Percentiles rank a stretch among this genome's conserved stretches.
These are phyloP conservation scores for Thunnus thynnus DNA, from an alignment of 2,113 vertebrate species.

Conservation along the genomic window DNA sequence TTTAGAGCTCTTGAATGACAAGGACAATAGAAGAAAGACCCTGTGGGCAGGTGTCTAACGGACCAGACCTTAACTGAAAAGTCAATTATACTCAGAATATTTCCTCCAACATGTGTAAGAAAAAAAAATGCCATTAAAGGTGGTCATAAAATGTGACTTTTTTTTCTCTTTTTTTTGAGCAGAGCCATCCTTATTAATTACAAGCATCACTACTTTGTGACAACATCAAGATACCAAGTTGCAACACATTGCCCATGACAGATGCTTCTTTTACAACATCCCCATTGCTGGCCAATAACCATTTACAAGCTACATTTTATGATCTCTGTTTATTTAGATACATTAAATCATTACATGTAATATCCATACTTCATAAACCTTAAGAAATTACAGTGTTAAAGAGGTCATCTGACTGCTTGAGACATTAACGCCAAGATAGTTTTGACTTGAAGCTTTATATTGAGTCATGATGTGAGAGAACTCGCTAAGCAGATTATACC, in stretches of 20 bases:
- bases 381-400: conserved; percentile 17
- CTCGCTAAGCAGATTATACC: conserved; percentile 38
- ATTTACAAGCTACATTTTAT: conserved; percentile 70
- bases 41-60: conserved; percentile 38
- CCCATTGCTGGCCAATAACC: conserved; percentile 27
- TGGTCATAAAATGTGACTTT: conserved; percentile 15
- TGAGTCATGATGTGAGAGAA: background rate
- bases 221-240: conserved; percentile 30
- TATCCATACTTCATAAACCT: conserved; percentile 61
- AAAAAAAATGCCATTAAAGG: background rate
- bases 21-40: conserved; percentile 25
- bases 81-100: conserved; percentile 22
- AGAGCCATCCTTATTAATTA: conserved; percentile 27
- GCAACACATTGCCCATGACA: conserved; percentile 41
- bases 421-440: conserved; percentile 32
- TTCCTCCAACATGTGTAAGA: background rate
- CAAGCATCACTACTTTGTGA: conserved; percentile 29
- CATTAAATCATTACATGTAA: conserved; percentile 57
- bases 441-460: conserved; percentile 31
- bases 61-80: conserved; percentile 16
- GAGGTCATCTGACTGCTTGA: conserved; percentile 23
- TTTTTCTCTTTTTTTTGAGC: background rate
- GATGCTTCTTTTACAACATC: conserved; percentile 57
- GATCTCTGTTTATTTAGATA: conserved; percentile 57
- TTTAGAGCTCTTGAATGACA: conserved; percentile 53